phyloP scores from a whole-genome alignment of 2,888 invertebrate species.

The Drosophila imparisetae region DNA sequence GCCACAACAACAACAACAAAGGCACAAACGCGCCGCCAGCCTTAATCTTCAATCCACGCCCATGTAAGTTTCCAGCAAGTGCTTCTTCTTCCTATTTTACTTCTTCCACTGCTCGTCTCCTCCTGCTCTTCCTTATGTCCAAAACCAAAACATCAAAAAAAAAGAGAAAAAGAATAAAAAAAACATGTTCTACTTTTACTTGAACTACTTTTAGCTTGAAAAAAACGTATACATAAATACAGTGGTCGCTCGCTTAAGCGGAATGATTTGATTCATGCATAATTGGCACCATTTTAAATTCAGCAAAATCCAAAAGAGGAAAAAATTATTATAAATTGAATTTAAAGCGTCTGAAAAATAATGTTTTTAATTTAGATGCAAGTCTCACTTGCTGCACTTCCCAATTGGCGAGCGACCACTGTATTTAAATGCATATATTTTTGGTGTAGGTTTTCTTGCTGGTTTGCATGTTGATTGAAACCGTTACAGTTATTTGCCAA shows the following conservation, averaged over 20 bases:
- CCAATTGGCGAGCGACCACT: neutral
- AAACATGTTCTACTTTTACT: slow-evolving; percentile 48
- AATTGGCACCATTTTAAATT: neutral
- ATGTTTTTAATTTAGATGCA: neutral
- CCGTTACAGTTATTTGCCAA: slow-evolving; percentile 49
- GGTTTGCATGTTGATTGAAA: slow-evolving; percentile 70
- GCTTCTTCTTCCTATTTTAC: neutral
- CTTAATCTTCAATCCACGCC: slow-evolving; percentile 61
- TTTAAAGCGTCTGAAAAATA: neutral
- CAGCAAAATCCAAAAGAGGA: neutral
- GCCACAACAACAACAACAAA: slow-evolving; percentile 50
- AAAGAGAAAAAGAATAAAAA: slow-evolving; percentile 11
- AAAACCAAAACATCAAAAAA: neutral
- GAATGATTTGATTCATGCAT: neutral
- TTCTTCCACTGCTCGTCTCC: slow-evolving; percentile 6
- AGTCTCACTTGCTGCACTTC: neutral
- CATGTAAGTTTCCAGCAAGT: slow-evolving; percentile 65
- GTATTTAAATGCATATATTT: slow-evolving; percentile 19
- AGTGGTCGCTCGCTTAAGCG: slow-evolving; percentile 9
- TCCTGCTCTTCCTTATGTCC: slow-evolving; percentile 14
- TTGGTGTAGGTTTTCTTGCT: slow-evolving; percentile 70
- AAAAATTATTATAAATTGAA: neutral
- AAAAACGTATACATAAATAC: slow-evolving; percentile 13
- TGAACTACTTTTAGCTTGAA: slow-evolving; percentile 49
- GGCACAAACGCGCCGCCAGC: slow-evolving; percentile 66